Evolutionary conservation across 1,140 invertebrate species (phyloP).

Genomic region (Meloidogyne exigua): DNA sequence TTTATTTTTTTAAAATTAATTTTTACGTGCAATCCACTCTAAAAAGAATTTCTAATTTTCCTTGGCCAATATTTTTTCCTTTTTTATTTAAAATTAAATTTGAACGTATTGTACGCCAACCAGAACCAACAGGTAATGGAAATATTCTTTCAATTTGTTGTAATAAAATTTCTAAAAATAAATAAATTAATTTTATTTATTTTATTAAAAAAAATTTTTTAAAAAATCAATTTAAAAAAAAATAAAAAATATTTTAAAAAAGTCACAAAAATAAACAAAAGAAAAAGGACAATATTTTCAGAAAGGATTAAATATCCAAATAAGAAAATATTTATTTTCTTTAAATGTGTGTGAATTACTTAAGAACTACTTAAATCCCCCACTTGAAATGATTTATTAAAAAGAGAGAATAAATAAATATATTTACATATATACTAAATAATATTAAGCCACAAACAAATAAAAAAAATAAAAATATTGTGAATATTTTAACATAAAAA

Average conservation of each 20-base stretch:
- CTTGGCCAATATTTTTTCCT: not conserved
- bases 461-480: not conserved
- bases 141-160: slow-evolving; percentile 4
- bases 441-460: too few species aligned
- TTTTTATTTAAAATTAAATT: not conserved
- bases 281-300: not conserved
- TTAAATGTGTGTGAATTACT: slow-evolving; percentile 1
- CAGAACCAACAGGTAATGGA: slow-evolving; percentile 8
- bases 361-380: not conserved
- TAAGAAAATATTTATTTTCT: not conserved
- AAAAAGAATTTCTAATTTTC: not conserved
- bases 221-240: not conserved
- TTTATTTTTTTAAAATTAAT: too few species aligned
- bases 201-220: slow-evolving; percentile 7
- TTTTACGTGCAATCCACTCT: not conserved
- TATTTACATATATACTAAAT: too few species aligned
- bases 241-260: not conserved
- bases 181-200: too few species aligned
- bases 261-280: slow-evolving; percentile 2
- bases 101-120: slow-evolving; percentile 1
- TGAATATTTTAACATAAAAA: not conserved
- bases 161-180: slow-evolving; percentile 14
- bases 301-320: slow-evolving; percentile 4
- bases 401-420: too few species aligned
- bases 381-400: not conserved